Conservation (phyloP, 2,113 vertebrate genomes). For the Meriones unguiculatus region DNA sequence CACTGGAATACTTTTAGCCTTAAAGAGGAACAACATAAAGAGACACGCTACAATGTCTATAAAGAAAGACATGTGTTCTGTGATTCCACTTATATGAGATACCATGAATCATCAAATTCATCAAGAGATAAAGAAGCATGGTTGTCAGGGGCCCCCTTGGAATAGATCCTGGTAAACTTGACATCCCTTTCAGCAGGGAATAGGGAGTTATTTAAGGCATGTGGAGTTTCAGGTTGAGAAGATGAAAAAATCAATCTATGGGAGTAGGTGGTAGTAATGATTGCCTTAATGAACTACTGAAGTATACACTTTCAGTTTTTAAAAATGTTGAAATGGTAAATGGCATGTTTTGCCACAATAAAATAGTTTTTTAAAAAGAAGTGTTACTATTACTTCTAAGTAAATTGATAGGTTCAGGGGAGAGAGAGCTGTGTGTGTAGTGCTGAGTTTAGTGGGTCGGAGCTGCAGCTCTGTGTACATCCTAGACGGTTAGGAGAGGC, state of each 20-base stretch:
- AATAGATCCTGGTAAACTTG: background rate
- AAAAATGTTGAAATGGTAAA: background rate
- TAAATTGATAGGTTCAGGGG: background rate
- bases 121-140: background rate
- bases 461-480: background rate
- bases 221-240: background rate
- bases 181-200: background rate
- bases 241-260: background rate
- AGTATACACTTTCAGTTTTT: background rate
- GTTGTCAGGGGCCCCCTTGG: background rate
- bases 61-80: background rate
- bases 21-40: background rate
- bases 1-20: background rate
- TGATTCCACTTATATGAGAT: background rate
- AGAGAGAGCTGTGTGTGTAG: background rate
- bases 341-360: slow-evolving; percentile 1
- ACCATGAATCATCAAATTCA: background rate
- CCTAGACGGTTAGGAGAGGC: background rate
- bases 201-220: background rate
- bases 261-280: background rate
- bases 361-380: background rate
- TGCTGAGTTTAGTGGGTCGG: background rate
- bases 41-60: background rate
- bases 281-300: background rate
- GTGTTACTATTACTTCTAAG: background rate